A percentile compares a stretch with the other conserved stretches of the same genome.
phyloP scores from a whole-genome alignment of 2,888 invertebrate genomes.

The Empis livida region DNA sequence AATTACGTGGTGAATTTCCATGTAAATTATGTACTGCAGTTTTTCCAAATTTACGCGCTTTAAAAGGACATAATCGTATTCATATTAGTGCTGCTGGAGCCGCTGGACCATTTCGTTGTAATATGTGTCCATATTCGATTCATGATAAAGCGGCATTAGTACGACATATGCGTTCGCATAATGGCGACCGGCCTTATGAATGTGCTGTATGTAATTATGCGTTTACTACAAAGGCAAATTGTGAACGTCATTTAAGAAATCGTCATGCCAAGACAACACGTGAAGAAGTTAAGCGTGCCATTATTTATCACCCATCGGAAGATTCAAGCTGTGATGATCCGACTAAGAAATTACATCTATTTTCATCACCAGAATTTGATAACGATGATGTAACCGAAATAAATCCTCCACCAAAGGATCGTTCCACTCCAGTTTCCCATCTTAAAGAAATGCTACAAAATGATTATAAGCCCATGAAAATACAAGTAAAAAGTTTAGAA shows the following conservation, averaged over 20 bases:
- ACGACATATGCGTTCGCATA: constrained; percentile 86
- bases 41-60: constrained; percentile 76
- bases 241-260: constrained; percentile 87
- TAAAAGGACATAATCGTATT: constrained; percentile 82
- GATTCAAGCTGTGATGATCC: constrained; percentile 67
- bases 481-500: constrained; percentile 49
- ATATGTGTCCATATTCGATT: constrained; percentile 80
- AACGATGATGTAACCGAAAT: constrained; percentile 28
- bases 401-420: constrained; percentile 25
- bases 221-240: constrained; percentile 95
- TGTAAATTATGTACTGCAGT: constrained; percentile 79
- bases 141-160: constrained; percentile 80
- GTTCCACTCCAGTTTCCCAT: constrained; percentile 36
- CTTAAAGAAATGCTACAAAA: constrained; percentile 39
- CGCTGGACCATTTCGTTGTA: constrained; percentile 77
- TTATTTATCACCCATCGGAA: constrained; percentile 77
- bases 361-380: constrained; percentile 41
- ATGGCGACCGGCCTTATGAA: constrained; percentile 89
- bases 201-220: constrained; percentile 92
- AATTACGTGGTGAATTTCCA: constrained; percentile 76
- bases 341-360: constrained; percentile 41
- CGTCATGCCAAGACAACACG: constrained; percentile 75
- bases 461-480: constrained; percentile 39
- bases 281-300: constrained; percentile 77
- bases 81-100: constrained; percentile 66